Conservation (phyloP, 2,113 vertebrate genomes). For the Chlamydotis undulata region DNA sequence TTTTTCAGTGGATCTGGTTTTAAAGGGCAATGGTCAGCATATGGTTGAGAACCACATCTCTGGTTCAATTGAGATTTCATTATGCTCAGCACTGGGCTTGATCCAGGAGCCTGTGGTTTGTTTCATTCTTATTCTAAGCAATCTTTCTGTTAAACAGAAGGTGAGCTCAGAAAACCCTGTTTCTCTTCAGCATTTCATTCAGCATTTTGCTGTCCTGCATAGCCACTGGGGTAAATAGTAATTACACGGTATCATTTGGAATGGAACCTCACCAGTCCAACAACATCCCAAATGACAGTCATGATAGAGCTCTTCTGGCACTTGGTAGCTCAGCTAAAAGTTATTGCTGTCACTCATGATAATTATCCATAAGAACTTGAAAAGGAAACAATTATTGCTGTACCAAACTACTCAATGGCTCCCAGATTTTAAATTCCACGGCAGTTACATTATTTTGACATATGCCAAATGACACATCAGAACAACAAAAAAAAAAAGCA, state of each 20-base stretch:
- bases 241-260: neutral
- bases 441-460: constrained; percentile 19
- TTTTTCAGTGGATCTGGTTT: neutral
- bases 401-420: neutral
- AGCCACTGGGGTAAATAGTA: neutral
- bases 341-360: neutral
- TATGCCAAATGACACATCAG: neutral
- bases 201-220: neutral
- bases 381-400: neutral
- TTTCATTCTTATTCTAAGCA: neutral
- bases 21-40: rapidly evolving
- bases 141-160: neutral
- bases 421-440: neutral
- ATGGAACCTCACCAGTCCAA: neutral
- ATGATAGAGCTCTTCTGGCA: neutral
- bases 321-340: neutral
- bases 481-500: neutral
- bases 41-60: neutral
- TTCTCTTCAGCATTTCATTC: neutral
- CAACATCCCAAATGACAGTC: neutral
- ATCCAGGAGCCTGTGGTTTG: neutral
- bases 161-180: neutral
- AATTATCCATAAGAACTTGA: neutral
- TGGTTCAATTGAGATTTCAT: neutral
- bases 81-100: neutral